phyloP scores from a whole-genome alignment of 2,113 vertebrate genomes.

The Pipa parva region DNA sequence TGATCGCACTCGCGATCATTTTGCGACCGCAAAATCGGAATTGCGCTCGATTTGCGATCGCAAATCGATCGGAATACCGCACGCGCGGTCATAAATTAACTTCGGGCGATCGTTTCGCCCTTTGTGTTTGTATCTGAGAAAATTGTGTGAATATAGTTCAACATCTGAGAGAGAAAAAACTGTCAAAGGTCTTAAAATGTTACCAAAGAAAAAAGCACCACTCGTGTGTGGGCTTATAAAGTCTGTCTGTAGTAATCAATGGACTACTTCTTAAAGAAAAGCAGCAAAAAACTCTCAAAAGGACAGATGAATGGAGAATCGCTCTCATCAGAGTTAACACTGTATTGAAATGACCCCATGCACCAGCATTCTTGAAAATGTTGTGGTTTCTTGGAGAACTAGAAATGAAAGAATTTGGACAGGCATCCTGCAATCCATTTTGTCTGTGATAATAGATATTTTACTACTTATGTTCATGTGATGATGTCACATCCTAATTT shows the following conservation, averaged over 20 bases:
- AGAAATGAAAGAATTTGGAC: background rate
- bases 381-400: conserved; percentile 21
- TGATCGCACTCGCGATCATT: too few relatives aligned
- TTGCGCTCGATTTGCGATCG: too few relatives aligned
- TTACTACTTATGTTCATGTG: background rate
- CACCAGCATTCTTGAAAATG: conserved; percentile 29
- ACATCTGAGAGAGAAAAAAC: conserved; percentile 9
- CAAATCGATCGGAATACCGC: too few relatives aligned
- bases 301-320: conserved; percentile 21
- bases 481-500: conserved; percentile 2
- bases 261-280: conserved; percentile 34
- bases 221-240: conserved; percentile 39
- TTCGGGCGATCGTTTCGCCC: too few relatives aligned
- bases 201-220: conserved; percentile 12
- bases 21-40: too few relatives aligned
- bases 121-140: conserved; percentile 13
- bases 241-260: conserved; percentile 38
- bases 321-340: conserved; percentile 36
- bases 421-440: background rate
- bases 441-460: background rate
- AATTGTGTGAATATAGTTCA: conserved; percentile 12
- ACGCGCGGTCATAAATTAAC: too few relatives aligned
- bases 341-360: conserved; percentile 24
- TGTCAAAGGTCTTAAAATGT: conserved; percentile 40
- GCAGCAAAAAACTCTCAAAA: conserved; percentile 13